Evolutionary conservation across 2,113 vertebrate genomes (phyloP), one percentile per base, ranked within the genome.

Genomic region (Eupsittula cactorum): DNA sequence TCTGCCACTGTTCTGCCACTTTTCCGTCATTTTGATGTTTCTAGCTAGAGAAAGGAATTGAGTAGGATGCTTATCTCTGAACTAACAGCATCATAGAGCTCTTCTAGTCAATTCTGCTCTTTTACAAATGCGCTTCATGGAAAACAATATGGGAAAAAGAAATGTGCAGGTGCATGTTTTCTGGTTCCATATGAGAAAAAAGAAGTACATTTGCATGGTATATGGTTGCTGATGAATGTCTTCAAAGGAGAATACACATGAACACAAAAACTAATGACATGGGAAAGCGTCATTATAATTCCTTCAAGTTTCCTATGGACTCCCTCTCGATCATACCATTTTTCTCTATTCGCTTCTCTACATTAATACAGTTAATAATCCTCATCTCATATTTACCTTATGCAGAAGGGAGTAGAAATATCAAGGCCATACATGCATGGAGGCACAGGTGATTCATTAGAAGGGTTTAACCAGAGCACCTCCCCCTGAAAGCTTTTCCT

Each of bases 281-380:
- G 68, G 35, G 50, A 88, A 88, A 90, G 39, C 55, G 82, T 60
- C 60, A 69, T 18, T 70, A 60, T 60, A 75, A 92, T 82, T 93
- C 20, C 27, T 86, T 75, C n/a, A 73, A 82, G 39, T 70, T 88
- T 88, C 25, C 44, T 86, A 25, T 19, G 49, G 39, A 55, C 15
- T 15, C 14, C 3, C 7, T 88, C 47, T 77, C 90, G 37, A 81
- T 91, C 82, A 82, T n/a, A 16, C n/a, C 1, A 3, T 86, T n/a
- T 88, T 94, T 70, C 82, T 88, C 67, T 93, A 59, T 60, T 46
- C 0, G 4, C 35, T 82, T 68, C 82, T 93, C 59, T 86, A 94
- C 76, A 94, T 94, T 90, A 92, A 80, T 87, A 20, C 70, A 73
- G 84, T 91, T 91, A 95, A 95, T 94, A 94, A 80, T 82, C 87